Evolutionary conservation across 2,113 vertebrate species (phyloP).

Genomic region (Rhinolophus ferrumequinum): DNA sequence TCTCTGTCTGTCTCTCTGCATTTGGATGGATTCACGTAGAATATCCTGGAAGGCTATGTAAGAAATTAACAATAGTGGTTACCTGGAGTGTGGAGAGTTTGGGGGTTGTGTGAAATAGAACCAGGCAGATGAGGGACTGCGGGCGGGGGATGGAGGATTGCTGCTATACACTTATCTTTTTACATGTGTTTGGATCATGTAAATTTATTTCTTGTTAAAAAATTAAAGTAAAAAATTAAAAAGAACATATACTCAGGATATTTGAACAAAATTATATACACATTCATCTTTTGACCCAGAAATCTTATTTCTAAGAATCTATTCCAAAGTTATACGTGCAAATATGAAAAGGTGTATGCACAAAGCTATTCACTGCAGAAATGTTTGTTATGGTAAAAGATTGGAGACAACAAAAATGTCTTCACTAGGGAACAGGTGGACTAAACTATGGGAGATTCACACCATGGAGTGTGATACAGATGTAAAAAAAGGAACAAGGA

Average conservation of each 20-base stretch:
- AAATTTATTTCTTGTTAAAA: background rate
- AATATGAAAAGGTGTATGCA: background rate
- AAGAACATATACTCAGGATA: background rate
- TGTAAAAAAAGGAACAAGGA: background rate
- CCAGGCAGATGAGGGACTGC: background rate
- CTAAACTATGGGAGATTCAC: no score
- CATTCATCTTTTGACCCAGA: background rate
- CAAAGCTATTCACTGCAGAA: background rate
- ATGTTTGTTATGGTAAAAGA: background rate
- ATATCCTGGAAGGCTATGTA: background rate
- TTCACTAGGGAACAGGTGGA: background rate
- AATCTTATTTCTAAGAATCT: background rate
- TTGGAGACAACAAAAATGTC: background rate
- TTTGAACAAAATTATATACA: background rate
- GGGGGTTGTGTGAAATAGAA: background rate
- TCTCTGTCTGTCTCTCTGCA: background rate
- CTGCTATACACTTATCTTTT: background rate
- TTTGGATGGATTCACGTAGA: background rate
- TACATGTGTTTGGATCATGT: background rate
- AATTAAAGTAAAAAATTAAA: background rate
- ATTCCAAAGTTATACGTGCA: background rate
- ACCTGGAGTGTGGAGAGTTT: background rate
- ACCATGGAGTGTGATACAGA: fast-evolving
- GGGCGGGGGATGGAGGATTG: background rate
- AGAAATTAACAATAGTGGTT: background rate